Percentiles rank a stretch among this genome's conserved stretches.
Conservation (phyloP, 1,140 invertebrate species). For the Penaeus indicus region DNA sequence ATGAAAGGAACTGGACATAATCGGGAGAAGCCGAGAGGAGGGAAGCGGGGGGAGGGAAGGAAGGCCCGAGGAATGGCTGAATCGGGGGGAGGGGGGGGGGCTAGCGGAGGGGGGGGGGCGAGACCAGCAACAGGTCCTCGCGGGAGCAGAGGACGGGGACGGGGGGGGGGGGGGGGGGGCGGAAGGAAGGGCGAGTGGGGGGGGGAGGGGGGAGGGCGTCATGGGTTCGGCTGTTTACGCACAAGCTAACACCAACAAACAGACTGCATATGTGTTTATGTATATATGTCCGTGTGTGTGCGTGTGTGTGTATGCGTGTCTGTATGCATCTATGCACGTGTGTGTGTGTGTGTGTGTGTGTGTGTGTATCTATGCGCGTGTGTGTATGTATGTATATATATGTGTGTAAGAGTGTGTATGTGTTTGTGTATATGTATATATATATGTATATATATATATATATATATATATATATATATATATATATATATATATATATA, state of each 20-base stretch:
- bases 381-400: conserved; percentile 4
- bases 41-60: no score
- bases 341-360: no score
- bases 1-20: no score
- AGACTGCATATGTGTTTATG: neutral
- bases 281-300: neutral
- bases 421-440: neutral
- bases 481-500: conserved; percentile 7
- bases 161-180: no score
- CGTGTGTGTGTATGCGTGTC: neutral
- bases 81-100: no score
- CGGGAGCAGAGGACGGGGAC: no score
- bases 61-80: no score
- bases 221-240: neutral
- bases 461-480: conserved; percentile 20
- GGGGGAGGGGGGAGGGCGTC: no score
- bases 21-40: no score
- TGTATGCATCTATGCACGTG: neutral
- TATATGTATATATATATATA: conserved; percentile 23
- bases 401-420: neutral
- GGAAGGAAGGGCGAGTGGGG: no score
- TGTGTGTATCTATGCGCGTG: neutral
- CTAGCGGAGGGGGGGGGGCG: no score
- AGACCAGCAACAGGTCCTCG: no score
- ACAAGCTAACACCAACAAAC: neutral